phyloP scores from a whole-genome alignment of 2,888 invertebrate species.

The Agonum fuliginosum region DNA sequence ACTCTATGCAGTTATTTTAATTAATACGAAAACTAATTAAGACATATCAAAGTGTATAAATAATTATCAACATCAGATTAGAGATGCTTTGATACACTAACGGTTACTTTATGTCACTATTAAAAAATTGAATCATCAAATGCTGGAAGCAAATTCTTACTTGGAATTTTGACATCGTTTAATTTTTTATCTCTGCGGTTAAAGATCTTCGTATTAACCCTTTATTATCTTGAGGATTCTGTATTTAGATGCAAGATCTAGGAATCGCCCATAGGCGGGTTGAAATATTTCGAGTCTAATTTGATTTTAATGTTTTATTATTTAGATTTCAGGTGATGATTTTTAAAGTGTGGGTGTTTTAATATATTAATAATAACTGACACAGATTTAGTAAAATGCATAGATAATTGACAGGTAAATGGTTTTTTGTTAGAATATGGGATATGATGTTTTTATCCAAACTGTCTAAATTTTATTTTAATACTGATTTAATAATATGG shows the following conservation, averaged over 20 bases:
- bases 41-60: slow-evolving; percentile 29
- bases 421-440: too few species aligned
- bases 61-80: slow-evolving; percentile 40
- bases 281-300: slow-evolving; percentile 15
- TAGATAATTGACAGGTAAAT: slow-evolving; percentile 5
- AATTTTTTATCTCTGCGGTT: slow-evolving; percentile 16
- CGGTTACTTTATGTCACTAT: slow-evolving; percentile 25
- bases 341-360: slow-evolving; percentile 30
- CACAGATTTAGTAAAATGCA: slow-evolving; percentile 8
- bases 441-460: too few species aligned
- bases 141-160: slow-evolving; percentile 17
- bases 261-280: background rate
- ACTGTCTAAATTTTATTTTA: background rate
- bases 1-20: slow-evolving; percentile 42
- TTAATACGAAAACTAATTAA: slow-evolving; percentile 45
- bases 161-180: slow-evolving; percentile 25
- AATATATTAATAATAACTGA: slow-evolving; percentile 43
- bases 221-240: slow-evolving; percentile 1
- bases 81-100: slow-evolving; percentile 34
- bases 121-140: slow-evolving; percentile 27
- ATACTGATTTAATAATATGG: slow-evolving; percentile 30
- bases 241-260: slow-evolving; percentile 6
- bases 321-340: slow-evolving; percentile 7
- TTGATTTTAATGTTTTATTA: slow-evolving; percentile 26
- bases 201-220: slow-evolving; percentile 11